phyloP scores from a whole-genome alignment of 2,113 vertebrate genomes.

The Setophaga petechia region DNA sequence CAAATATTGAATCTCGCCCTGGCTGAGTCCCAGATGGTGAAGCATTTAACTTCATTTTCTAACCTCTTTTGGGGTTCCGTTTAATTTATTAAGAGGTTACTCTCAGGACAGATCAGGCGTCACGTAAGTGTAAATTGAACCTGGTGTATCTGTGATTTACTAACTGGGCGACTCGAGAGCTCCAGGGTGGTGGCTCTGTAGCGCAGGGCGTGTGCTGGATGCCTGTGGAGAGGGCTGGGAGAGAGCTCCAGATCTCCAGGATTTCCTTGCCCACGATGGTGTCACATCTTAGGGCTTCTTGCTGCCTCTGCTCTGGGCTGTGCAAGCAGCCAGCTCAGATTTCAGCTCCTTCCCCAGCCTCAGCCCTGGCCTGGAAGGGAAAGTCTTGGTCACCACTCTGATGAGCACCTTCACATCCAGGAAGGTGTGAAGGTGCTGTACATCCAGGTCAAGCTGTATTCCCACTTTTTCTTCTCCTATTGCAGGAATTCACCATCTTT shows the following conservation, averaged over 20 bases:
- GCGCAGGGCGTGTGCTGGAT: not conserved
- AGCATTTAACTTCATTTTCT: slow-evolving; percentile 61
- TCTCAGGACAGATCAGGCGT: slow-evolving; percentile 39
- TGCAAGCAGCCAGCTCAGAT: not conserved
- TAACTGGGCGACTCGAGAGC: not conserved
- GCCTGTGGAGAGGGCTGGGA: not conserved
- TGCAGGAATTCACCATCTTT: accelerated
- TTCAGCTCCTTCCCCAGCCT: not conserved
- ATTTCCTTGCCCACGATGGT: not conserved
- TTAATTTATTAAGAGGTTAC: slow-evolving; percentile 55
- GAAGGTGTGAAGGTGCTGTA: not conserved
- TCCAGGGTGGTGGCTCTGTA: not conserved
- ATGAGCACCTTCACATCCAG: not conserved
- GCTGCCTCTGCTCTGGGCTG: not conserved
- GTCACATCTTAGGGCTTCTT: not conserved
- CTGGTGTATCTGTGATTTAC: slow-evolving; percentile 28
- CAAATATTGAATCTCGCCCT: slow-evolving; percentile 46
- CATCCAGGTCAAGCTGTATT: accelerated
- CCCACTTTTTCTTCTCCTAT: not conserved
- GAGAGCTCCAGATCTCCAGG: accelerated
- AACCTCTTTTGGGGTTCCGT: slow-evolving; percentile 40
- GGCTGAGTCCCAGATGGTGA: slow-evolving; percentile 44
- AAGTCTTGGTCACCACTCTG: not conserved
- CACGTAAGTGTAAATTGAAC: slow-evolving; percentile 14
- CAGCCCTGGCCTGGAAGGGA: not conserved